Evolutionary conservation across 53 echinoderm and acorn worm species (phyloP), one percentile per base, ranked within the genome.

Genomic region (Mesocentrotus franciscanus): DNA sequence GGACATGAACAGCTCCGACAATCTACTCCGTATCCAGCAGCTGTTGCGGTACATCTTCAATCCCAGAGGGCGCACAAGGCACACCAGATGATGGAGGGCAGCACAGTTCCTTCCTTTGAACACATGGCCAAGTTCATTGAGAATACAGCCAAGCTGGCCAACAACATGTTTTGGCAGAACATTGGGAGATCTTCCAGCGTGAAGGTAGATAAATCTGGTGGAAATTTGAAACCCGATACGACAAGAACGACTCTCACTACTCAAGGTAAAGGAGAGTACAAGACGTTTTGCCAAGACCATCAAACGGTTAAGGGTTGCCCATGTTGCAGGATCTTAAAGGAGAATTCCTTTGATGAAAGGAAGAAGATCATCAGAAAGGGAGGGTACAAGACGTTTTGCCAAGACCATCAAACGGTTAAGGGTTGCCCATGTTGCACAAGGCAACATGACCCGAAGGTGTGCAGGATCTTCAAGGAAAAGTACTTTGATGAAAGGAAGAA

Each of bases 101-200:
- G 8, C 33, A 26, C 17, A 14, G 62, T 71, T 22, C 92, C 71
- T 2, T 71, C 29, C 9, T 92, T 91, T 22, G 71, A 18, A 33
- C 16, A 17, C 35, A 92, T 92, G 68, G 16, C 95, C 4, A 89
- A 35, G 33, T 95, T 96, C 56, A 16, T 96, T 10, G 94, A 96
- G 42, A 79, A 95, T 11, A 8, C 62, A 29, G 96, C 96, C n/a
- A 79, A 84, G 78, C 39, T 92, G 16, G 95, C 96, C 33, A 94
- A 74, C 68, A 97, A 93, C 55, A 96, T 94, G 68, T 96, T 89
- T 92, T 95, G 96, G 22, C 59, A 68, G 60, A 95, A 96, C 62
- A 39, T 96, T 3, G 94, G 94, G 9, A 27, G 56, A 12, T 34
- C 85, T 13, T n/a, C n/a, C 26, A 95, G 35, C 27, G 61, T 12